phyloP scores from a whole-genome alignment of 2,797 vertebrate species.

The Sparus aurata region DNA sequence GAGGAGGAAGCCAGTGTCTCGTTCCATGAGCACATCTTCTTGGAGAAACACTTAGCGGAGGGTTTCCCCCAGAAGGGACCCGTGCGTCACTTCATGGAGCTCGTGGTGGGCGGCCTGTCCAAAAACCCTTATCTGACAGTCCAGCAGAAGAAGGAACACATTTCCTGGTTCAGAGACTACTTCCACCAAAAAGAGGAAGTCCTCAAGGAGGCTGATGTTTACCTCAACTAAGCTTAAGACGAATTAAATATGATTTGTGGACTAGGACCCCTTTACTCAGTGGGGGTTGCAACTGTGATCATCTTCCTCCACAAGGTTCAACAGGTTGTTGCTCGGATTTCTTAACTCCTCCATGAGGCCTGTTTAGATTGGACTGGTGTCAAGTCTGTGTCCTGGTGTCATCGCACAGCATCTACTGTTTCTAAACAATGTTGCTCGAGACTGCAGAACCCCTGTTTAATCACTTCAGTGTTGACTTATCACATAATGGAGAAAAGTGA shows the following conservation, averaged over 20 bases:
- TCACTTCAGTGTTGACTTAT: not conserved
- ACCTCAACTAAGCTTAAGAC: constrained; percentile 78
- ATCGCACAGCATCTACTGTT: constrained; percentile 7
- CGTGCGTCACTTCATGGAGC: constrained; percentile 96
- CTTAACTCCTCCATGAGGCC: not conserved
- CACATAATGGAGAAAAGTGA: not conserved
- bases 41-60: constrained; percentile 91
- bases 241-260: constrained; percentile 19
- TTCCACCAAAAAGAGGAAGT: constrained; percentile 91
- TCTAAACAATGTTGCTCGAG: constrained; percentile 2
- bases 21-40: constrained; percentile 96
- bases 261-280: constrained; percentile 6
- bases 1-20: constrained; percentile 90
- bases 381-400: constrained; percentile 1
- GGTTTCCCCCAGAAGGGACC: constrained; percentile 92
- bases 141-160: constrained; percentile 93
- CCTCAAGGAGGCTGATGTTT: constrained; percentile 86
- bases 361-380: constrained; percentile 1
- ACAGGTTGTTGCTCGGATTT: not conserved
- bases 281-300: not conserved
- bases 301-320: not conserved
- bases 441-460: not conserved
- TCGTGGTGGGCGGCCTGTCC: constrained; percentile 92
- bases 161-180: constrained; percentile 95
- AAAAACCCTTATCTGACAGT: constrained; percentile 92